Percentiles rank a stretch among this genome's conserved stretches.
These are phyloP conservation scores for Drymonia ruficornis DNA, from an alignment of 2,888 invertebrate species.

Conservation along the genomic window DNA sequence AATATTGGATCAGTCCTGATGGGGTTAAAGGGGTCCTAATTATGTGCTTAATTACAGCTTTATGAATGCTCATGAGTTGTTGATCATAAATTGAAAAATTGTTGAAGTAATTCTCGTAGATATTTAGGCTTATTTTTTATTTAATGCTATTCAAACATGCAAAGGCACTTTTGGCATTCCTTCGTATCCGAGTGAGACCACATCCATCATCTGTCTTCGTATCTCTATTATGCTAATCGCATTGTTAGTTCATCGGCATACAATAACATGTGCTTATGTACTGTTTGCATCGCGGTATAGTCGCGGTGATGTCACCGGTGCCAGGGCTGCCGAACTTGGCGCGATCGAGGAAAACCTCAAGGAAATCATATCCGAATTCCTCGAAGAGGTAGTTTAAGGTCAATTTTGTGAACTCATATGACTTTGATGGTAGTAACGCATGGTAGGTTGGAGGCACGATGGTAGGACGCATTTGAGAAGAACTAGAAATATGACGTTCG, in stretches of 20 bases:
- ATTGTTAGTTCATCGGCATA: neutral
- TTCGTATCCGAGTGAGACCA: neutral
- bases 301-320: slow-evolving; percentile 7
- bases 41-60: too few species aligned
- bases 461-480: neutral
- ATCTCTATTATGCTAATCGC: neutral
- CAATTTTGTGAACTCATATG: too few species aligned
- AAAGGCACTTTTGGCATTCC: neutral
- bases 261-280: neutral
- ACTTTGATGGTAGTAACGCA: neutral
- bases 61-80: too few species aligned
- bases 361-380: neutral
- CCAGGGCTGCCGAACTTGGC: neutral
- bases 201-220: neutral
- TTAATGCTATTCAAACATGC: too few species aligned
- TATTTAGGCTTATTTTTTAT: too few species aligned
- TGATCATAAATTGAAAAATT: too few species aligned
- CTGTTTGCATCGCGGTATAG: neutral
- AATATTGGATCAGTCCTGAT: too few species aligned
- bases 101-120: too few species aligned
- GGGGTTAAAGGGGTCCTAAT: too few species aligned
- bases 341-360: neutral
- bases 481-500: too few species aligned
- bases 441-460: too few species aligned
- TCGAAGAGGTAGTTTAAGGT: neutral